Evolutionary conservation across 1,140 invertebrate genomes (phyloP).

Genomic region (Cyclargus thomasi): DNA sequence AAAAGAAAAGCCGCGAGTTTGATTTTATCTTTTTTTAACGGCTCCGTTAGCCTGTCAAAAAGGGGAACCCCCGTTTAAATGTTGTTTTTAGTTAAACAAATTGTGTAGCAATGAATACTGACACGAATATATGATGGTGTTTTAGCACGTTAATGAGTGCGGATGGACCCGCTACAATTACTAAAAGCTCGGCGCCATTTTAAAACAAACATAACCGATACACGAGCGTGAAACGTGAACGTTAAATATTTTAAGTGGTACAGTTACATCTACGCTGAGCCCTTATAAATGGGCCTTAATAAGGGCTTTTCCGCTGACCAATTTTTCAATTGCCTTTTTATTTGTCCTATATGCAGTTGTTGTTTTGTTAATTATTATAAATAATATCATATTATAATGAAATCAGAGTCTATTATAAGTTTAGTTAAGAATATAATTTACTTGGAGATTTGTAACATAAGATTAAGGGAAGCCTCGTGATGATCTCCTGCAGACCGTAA

Average conservation of each 20-base stretch:
- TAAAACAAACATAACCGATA: not conserved
- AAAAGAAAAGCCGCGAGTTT: not conserved
- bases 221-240: not conserved
- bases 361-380: not conserved
- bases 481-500: not conserved
- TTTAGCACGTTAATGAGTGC: not conserved
- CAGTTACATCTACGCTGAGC: not conserved
- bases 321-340: not conserved
- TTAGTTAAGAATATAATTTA: too few relatives aligned
- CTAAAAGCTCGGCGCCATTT: not conserved
- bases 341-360: not conserved
- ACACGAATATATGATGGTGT: not conserved
- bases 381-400: not conserved
- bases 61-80: not conserved
- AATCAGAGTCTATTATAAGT: too few relatives aligned
- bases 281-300: not conserved
- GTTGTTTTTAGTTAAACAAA: not conserved
- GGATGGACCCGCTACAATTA: not conserved
- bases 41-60: not conserved
- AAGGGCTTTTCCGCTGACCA: not conserved
- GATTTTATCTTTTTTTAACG: not conserved
- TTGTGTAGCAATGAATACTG: not conserved
- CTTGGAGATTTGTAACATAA: too few relatives aligned
- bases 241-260: not conserved
- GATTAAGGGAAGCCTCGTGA: too few relatives aligned